Conservation (phyloP, 2,888 invertebrate species). For the Miltochrista miniata region DNA sequence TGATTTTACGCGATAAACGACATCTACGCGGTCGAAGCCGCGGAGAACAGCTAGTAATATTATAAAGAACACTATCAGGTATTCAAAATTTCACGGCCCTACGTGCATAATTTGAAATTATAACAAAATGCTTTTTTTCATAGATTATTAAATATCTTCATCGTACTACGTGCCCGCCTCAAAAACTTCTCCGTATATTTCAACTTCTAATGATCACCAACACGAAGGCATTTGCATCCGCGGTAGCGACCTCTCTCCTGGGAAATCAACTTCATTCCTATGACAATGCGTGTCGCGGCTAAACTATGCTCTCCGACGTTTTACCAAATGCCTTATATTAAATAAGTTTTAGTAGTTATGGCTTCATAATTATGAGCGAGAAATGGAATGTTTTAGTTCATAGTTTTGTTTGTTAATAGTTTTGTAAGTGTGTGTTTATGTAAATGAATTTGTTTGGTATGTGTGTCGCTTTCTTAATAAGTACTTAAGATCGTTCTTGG, state of each 20-base stretch:
- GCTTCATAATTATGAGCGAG: slow-evolving; percentile 6
- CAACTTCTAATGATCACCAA: slow-evolving; percentile 14
- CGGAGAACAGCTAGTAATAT: too few species aligned
- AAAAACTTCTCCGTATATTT: slow-evolving; percentile 4
- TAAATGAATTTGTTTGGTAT: too few species aligned
- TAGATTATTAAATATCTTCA: too few species aligned
- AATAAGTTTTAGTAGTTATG: slow-evolving; percentile 7
- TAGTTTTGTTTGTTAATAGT: slow-evolving; percentile 3
- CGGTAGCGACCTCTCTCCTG: slow-evolving; percentile 1
- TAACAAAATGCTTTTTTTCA: too few species aligned
- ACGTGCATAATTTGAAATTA: too few species aligned
- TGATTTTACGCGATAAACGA: too few species aligned
- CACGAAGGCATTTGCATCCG: slow-evolving; percentile 22
- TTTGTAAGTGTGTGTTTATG: background rate
- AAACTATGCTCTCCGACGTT: slow-evolving; percentile 10
- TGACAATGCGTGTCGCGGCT: slow-evolving; percentile 21
- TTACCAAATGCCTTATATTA: slow-evolving; percentile 12
- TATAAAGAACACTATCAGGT: too few species aligned
- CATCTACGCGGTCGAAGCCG: too few species aligned
- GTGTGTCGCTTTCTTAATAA: too few species aligned
- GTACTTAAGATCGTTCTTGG: too few species aligned
- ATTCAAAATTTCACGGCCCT: too few species aligned
- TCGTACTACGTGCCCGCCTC: background rate
- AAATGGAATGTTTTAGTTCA: slow-evolving; percentile 5
- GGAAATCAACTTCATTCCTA: slow-evolving; percentile 25